These are phyloP conservation scores for Lasioglossum marginatum DNA, from an alignment of 2,888 invertebrate genomes.

Conservation along the genomic window DNA sequence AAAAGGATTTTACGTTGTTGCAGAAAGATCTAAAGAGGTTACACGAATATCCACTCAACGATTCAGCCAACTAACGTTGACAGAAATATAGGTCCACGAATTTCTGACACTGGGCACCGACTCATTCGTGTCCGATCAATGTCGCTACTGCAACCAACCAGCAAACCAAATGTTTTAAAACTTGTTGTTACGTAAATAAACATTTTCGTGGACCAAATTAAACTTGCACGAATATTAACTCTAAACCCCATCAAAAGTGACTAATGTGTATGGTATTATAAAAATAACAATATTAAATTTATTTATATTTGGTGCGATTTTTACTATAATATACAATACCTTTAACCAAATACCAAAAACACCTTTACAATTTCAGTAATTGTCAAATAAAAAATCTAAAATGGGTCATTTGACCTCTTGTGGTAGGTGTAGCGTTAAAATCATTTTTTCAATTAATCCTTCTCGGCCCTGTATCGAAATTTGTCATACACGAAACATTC, in stretches of 20 bases:
- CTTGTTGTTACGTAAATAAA: background rate
- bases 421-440: too few relatives aligned
- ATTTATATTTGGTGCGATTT: too few relatives aligned
- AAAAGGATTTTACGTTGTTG: constrained; percentile 34
- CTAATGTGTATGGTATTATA: too few relatives aligned
- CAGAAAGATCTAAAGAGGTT: constrained; percentile 47
- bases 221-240: background rate
- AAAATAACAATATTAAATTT: too few relatives aligned
- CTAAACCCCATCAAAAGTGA: too few relatives aligned
- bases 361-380: too few relatives aligned
- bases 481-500: background rate
- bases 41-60: constrained; percentile 71
- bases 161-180: background rate
- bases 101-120: constrained; percentile 56
- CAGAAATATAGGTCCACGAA: constrained; percentile 34
- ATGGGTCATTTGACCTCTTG: too few relatives aligned
- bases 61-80: constrained; percentile 26
- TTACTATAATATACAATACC: too few relatives aligned
- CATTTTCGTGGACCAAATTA: background rate
- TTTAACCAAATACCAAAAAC: too few relatives aligned
- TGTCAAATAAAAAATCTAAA: too few relatives aligned
- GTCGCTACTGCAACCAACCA: background rate
- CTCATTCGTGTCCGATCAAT: constrained; percentile 13
- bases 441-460: background rate
- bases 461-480: background rate